Conservation (phyloP, 2,797 vertebrate genomes). For the Allochrocebus solatus region DNA sequence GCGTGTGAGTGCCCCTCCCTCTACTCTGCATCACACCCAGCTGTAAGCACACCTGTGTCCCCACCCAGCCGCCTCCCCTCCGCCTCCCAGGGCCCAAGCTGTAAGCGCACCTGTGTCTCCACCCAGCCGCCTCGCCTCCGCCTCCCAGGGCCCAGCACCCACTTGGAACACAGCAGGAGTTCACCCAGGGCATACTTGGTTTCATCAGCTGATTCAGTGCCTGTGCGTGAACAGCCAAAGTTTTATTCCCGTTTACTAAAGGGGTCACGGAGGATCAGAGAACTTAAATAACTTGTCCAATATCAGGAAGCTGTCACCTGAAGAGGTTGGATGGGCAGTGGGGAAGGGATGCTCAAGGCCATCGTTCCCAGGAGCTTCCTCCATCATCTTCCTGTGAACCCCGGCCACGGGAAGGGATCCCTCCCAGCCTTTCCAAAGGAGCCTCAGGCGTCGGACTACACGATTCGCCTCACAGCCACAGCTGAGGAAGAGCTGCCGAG, state of each 20-base stretch:
- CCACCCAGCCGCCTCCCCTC: neutral
- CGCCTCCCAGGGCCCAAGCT: neutral
- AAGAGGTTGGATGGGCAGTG: neutral
- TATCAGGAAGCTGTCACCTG: neutral
- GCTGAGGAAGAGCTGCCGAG: neutral
- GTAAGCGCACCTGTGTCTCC: neutral
- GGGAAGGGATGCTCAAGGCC: neutral
- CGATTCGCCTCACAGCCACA: rapidly evolving
- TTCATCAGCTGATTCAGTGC: neutral
- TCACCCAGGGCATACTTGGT: neutral
- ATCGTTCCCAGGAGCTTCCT: neutral
- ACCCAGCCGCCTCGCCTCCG: neutral
- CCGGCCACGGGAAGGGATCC: rapidly evolving
- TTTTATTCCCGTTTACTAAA: neutral
- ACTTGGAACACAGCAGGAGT: neutral
- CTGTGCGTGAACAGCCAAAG: neutral
- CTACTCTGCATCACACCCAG: neutral
- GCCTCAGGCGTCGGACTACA: neutral
- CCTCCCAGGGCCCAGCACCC: neutral
- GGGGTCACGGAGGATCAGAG: neutral
- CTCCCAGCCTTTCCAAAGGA: neutral
- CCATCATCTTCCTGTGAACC: neutral
- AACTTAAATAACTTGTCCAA: neutral
- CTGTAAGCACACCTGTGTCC: too few relatives aligned
- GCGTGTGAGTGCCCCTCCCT: rapidly evolving